Conservation (phyloP, 2,113 vertebrate species). For the Microtus pennsylvanicus region DNA sequence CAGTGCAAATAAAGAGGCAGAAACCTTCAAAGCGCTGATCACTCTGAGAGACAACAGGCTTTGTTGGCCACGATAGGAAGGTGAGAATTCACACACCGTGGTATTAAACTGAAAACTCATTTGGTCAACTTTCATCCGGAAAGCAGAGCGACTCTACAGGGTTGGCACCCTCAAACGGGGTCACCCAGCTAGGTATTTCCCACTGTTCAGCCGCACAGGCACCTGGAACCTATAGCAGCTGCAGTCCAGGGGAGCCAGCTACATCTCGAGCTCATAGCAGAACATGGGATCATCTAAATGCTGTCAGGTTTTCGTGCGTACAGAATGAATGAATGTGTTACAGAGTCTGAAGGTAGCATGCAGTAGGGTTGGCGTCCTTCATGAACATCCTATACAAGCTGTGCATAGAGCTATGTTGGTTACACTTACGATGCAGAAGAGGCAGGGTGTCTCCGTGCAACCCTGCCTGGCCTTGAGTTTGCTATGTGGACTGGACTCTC, state of each 20-base stretch:
- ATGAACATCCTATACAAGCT: not conserved
- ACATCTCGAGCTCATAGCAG: not conserved
- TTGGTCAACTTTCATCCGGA: not conserved
- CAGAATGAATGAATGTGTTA: too few species aligned
- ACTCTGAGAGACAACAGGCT: not conserved
- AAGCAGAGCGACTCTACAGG: not conserved
- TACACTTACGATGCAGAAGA: not conserved
- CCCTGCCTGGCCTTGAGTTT: not conserved
- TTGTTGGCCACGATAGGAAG: not conserved
- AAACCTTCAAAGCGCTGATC: not conserved
- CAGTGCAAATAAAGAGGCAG: not conserved
- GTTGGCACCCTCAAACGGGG: not conserved
- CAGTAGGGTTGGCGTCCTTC: too few species aligned
- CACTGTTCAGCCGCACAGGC: not conserved
- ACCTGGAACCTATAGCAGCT: not conserved
- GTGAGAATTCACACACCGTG: not conserved
- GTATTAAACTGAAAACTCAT: not conserved
- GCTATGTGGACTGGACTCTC: not conserved
- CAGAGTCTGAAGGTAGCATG: not conserved
- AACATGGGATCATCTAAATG: not conserved
- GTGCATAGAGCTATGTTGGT: not conserved
- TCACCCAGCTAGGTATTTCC: too few species aligned
- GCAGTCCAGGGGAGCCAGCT: not conserved
- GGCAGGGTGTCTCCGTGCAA: not conserved
- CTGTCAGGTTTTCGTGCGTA: not conserved